Percentiles rank a stretch among this genome's conserved stretches.
Conservation (phyloP, 1,140 invertebrate species). For the Drosophila truncata region DNA sequence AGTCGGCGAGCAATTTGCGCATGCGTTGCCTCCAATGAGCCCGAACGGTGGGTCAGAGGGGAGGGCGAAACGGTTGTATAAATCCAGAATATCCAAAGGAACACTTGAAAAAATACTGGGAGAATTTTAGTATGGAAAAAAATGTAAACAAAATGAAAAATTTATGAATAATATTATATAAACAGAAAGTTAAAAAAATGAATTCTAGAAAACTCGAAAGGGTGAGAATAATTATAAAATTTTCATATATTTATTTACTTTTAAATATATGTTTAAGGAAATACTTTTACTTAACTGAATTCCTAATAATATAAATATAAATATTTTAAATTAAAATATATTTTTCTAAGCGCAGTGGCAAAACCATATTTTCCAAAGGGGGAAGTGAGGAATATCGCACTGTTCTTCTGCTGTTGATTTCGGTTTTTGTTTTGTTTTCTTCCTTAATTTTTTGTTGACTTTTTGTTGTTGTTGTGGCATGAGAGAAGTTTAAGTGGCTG, state of each 20-base stretch:
- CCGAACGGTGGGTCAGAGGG: constrained; percentile 39
- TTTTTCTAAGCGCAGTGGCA: constrained; percentile 16
- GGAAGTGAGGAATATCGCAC: constrained; percentile 47
- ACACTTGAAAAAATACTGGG: constrained; percentile 34
- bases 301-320: neutral
- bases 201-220: too few species aligned
- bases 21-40: constrained; percentile 79
- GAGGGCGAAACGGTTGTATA: neutral
- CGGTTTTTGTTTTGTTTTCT: constrained; percentile 23
- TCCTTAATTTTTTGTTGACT: constrained; percentile 13
- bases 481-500: constrained; percentile 74
- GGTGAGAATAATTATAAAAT: too few species aligned
- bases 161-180: too few species aligned
- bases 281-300: neutral
- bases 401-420: constrained; percentile 38
- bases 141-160: too few species aligned
- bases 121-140: neutral
- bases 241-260: too few species aligned
- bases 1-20: constrained; percentile 77
- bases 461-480: constrained; percentile 50
- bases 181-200: too few species aligned
- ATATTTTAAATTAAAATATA: neutral
- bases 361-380: constrained; percentile 44
- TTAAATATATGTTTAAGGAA: too few species aligned
- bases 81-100: constrained; percentile 40